Evolutionary conservation across 1,140 invertebrate genomes (phyloP), one percentile per base, ranked within the genome.

Genomic region (Brachionus angularis): DNA sequence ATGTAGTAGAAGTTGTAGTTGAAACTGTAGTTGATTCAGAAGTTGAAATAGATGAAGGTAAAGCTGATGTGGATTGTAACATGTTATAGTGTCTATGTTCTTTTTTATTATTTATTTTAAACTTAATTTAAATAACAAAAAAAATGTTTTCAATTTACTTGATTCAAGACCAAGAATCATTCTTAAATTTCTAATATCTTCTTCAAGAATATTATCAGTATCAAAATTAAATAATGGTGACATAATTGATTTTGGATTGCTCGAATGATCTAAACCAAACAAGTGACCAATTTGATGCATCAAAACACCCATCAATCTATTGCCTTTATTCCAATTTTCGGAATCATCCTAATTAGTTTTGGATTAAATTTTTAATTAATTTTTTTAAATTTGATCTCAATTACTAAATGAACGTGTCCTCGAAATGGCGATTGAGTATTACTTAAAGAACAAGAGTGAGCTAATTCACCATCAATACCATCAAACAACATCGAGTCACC

Each of bases 401-500:
- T 55, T 55, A 55, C 52, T 36, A 67, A 67, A 27, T 67, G 62
- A 67, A 67, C 18, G 25, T 67, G 62, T 31, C 62, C 62, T 42
- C 62, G 33, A 25, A 36, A 67, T 67, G 62, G 62, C 18, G 62
- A 67, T 29, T 47, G 62, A 47, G 42, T 67, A 27, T 67, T 46
- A 23, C 62, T 67, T 18, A 67, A 29, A 10, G 62, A 67, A 16
- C 62, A 47, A n/a, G 62, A 67, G 47, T 67, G 62, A 29, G 62
- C 62, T 18, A 67, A 50, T 67, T 67, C 62, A 16, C 62, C 62
- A 67, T 67, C 62, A 47, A 67, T 67, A 18, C 62, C 62, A 36
- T 67, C 62, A 31, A 67, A 67, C 1, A 67, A 18, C 62, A 67
- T 67, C 18, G 62, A 67, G 47, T 67, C 62, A 49, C 62, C 62